A percentile compares a stretch with the other conserved stretches of the same genome.
These are phyloP conservation scores for Nesoenas mayeri DNA, from an alignment of 2,113 vertebrate species.

Conservation along the genomic window DNA sequence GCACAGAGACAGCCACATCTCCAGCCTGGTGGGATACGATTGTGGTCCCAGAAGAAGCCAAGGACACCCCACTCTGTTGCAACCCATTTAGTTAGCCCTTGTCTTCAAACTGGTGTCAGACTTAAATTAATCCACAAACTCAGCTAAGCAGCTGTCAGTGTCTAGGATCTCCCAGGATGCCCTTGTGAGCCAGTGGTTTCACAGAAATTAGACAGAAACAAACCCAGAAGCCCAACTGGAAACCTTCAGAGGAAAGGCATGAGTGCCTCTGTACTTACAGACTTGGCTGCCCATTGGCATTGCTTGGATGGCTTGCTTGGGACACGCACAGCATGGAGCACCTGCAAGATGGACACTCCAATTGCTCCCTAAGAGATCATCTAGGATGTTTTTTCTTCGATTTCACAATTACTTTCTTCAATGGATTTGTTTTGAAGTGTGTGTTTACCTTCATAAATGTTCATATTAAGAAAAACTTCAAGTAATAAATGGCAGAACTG, in stretches of 20 bases:
- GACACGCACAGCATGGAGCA: accelerated
- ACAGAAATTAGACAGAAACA: neutral
- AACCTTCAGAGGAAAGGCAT: neutral
- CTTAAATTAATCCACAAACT: neutral
- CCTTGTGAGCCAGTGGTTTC: neutral
- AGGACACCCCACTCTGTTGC: neutral
- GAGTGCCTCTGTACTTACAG: neutral
- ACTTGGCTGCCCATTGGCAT: neutral
- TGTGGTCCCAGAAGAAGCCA: neutral
- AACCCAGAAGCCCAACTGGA: neutral
- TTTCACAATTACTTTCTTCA: neutral
- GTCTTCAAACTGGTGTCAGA: neutral
- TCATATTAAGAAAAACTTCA: neutral
- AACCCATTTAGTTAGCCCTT: neutral
- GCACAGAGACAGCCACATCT: neutral
- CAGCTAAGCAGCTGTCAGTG: accelerated
- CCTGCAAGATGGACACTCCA: neutral
- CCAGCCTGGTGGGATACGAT: neutral
- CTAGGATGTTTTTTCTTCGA: neutral
- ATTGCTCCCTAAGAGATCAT: neutral
- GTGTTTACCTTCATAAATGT: neutral
- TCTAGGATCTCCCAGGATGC: neutral
- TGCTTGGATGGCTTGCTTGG: neutral
- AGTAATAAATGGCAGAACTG: neutral
- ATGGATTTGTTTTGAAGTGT: neutral